These are phyloP conservation scores for Dasysyrphus tricinctus DNA, from an alignment of 2,888 invertebrate genomes.

Conservation along the genomic window DNA sequence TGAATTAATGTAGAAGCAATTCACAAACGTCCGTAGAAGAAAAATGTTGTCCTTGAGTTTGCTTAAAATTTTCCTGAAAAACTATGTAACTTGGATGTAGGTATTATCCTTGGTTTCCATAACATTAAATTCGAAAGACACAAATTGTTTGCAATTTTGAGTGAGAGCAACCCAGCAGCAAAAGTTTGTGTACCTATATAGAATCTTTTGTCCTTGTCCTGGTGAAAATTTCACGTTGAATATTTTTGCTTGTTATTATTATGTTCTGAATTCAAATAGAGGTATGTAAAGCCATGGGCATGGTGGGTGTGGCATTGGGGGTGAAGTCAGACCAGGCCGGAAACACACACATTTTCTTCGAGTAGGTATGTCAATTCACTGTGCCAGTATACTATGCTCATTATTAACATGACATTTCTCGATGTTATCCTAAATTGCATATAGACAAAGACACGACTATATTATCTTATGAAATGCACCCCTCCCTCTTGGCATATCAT, in stretches of 20 bases:
- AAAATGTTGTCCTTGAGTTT: background rate
- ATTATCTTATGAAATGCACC: background rate
- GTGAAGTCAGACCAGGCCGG: background rate
- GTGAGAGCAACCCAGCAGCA: background rate
- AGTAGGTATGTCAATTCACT: constrained; percentile 11
- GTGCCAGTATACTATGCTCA: background rate
- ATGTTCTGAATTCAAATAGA: background rate
- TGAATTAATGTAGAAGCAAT: background rate
- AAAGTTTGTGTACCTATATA: background rate
- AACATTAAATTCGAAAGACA: background rate
- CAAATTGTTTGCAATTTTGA: background rate
- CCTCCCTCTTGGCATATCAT: background rate
- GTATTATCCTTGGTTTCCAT: background rate
- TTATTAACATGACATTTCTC: constrained; percentile 9
- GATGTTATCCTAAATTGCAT: background rate
- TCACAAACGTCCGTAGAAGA: background rate
- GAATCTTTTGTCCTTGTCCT: background rate
- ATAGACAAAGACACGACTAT: constrained; percentile 15
- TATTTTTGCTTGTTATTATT: background rate
- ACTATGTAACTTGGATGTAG: too few relatives aligned
- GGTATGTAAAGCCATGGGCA: background rate
- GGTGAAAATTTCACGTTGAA: background rate
- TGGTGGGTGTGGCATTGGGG: too few relatives aligned
- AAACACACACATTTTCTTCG: constrained; percentile 26
- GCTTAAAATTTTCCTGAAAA: background rate